Conservation (phyloP, 2,113 vertebrate genomes). For the Indicator maculatus region DNA sequence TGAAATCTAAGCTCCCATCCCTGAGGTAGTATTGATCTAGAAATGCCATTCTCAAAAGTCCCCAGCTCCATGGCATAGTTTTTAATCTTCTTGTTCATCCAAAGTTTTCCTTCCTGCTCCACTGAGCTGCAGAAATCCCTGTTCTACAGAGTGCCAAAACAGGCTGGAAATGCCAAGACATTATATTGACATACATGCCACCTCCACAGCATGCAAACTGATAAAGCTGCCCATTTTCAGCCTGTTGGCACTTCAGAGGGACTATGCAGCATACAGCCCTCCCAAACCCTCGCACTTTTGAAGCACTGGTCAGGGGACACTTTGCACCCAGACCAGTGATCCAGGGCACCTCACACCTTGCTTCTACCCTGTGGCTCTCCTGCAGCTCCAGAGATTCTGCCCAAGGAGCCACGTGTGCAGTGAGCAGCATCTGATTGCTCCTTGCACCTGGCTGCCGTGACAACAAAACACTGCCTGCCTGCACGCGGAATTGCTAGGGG, state of each 20-base stretch:
- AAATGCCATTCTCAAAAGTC: not conserved
- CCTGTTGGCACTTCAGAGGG: not conserved
- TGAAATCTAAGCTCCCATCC: not conserved
- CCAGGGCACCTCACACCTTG: not conserved
- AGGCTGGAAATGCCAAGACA: not conserved
- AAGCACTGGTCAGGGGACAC: not conserved
- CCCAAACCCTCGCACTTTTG: rapidly evolving
- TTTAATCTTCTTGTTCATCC: not conserved
- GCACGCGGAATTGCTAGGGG: slow-evolving; percentile 44
- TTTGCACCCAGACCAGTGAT: not conserved
- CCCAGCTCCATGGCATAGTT: not conserved
- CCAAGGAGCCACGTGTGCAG: not conserved
- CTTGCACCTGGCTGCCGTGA: not conserved
- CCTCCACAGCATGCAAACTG: not conserved
- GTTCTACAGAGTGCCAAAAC: not conserved
- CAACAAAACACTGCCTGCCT: slow-evolving; percentile 20
- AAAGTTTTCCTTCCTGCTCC: not conserved
- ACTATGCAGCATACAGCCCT: rapidly evolving
- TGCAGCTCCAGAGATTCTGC: not conserved
- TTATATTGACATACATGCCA: rapidly evolving
- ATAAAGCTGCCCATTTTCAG: not conserved
- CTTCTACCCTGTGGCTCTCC: rapidly evolving
- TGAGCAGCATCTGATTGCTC: not conserved
- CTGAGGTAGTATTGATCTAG: not conserved
- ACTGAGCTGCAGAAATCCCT: not conserved